A percentile compares a stretch with the other conserved stretches of the same genome.
Conservation (phyloP, 1,140 invertebrate genomes). For the Arctopsyche grandis region DNA sequence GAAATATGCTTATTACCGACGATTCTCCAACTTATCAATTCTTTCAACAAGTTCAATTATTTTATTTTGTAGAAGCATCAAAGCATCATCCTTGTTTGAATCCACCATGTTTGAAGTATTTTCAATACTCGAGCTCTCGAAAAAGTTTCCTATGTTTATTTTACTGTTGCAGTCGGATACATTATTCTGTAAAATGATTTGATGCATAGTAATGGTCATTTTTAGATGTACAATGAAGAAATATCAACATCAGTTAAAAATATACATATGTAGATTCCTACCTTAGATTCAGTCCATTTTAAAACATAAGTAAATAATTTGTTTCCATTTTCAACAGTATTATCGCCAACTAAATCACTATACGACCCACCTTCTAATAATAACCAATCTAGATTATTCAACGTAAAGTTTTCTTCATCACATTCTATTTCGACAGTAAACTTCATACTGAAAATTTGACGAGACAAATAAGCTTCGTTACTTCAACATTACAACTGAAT, state of each 20-base stretch:
- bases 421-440: neutral
- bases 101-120: no score
- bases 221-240: no score
- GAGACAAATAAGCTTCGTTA: neutral
- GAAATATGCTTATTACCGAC: neutral
- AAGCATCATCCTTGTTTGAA: no score
- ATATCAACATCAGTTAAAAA: no score
- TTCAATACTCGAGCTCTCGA: no score
- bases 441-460: neutral
- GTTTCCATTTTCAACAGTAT: neutral
- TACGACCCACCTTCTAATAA: neutral
- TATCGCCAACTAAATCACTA: neutral
- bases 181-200: no score
- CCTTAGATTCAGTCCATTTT: neutral
- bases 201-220: no score
- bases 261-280: neutral
- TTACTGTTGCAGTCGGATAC: no score
- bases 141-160: no score
- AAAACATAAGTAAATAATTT: neutral
- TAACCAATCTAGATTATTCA: constrained; percentile 2
- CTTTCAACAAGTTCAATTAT: neutral
- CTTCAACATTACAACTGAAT: neutral
- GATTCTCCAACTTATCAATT: neutral
- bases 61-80: neutral
- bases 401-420: neutral